Conservation (phyloP, 2,113 vertebrate genomes). For the Aldabrachelys gigantea region DNA sequence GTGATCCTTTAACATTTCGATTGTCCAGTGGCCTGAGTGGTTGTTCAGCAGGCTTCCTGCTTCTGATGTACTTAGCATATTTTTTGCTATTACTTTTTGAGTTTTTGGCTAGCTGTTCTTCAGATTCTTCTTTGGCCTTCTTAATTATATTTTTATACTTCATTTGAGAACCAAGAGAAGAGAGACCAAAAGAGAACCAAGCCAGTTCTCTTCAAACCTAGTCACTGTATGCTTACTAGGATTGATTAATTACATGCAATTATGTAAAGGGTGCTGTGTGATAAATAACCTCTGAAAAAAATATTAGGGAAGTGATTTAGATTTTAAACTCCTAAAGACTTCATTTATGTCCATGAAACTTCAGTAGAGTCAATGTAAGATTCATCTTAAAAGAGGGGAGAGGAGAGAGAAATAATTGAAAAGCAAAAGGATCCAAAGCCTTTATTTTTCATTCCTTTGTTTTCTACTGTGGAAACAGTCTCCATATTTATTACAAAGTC, state of each 20-base stretch:
- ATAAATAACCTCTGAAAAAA: neutral
- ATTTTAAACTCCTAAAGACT: neutral
- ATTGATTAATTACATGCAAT: neutral
- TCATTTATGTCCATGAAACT: neutral
- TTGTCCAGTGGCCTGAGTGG: too few relatives aligned
- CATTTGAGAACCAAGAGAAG: too few relatives aligned
- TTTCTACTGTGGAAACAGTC: neutral
- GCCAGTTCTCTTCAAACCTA: neutral
- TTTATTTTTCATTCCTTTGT: neutral
- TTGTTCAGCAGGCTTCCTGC: too few relatives aligned
- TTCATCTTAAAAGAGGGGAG: neutral
- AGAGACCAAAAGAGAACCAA: neutral
- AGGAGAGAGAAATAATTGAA: neutral
- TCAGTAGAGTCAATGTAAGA: neutral
- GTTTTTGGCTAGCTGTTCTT: too few relatives aligned
- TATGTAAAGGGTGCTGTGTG: neutral
- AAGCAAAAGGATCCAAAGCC: accelerated
- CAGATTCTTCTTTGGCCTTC: too few relatives aligned
- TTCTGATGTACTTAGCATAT: too few relatives aligned
- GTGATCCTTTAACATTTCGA: too few relatives aligned
- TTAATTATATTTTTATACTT: too few relatives aligned
- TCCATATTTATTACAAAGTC: neutral
- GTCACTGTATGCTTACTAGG: neutral
- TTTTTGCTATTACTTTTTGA: too few relatives aligned
- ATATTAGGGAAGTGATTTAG: neutral